Conservation (phyloP, 2,797 vertebrate species). For the Danio kyathit region DNA sequence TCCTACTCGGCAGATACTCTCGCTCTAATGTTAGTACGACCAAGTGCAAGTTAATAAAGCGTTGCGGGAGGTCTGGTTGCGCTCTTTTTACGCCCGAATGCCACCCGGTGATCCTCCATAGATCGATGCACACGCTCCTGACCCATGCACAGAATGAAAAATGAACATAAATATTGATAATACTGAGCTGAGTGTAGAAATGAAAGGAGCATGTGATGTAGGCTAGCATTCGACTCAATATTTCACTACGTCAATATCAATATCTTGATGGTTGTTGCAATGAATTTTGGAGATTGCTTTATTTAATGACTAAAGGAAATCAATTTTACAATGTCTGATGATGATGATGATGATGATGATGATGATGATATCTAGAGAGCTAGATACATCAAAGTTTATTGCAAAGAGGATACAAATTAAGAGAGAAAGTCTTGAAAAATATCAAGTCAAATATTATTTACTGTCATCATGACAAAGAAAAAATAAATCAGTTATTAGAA, state of each 20-base stretch:
- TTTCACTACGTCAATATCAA: neutral
- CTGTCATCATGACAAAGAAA: no score
- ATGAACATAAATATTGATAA: neutral
- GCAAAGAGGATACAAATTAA: no score
- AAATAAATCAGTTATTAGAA: no score
- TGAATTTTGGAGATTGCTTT: neutral
- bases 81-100: neutral
- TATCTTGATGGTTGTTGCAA: neutral
- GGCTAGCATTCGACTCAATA: neutral
- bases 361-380: neutral
- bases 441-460: no score
- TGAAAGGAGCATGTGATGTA: neutral
- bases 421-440: no score
- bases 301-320: neutral
- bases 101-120: neutral
- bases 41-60: slow-evolving; percentile 1
- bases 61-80: neutral
- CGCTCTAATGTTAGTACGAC: neutral
- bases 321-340: neutral
- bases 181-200: neutral
- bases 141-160: neutral
- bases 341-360: neutral
- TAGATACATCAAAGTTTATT: neutral
- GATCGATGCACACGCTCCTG: neutral
- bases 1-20: slow-evolving; percentile 64